Evolutionary conservation across 30 jellyfish, hydroid and myxozoan species (phyloP).

Genomic region (Hydra vulgaris): DNA sequence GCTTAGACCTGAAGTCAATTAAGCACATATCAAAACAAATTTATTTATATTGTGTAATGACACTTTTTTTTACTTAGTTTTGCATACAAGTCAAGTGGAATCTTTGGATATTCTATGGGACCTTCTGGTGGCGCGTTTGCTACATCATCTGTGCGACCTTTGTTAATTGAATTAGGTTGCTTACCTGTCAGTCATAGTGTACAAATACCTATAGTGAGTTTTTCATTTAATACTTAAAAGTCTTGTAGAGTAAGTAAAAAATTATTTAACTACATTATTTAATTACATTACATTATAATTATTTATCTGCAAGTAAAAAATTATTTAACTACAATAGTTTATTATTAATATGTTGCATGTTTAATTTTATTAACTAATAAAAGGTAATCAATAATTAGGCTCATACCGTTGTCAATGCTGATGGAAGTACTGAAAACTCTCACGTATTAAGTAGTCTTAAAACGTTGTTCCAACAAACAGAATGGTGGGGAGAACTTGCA

Average conservation of each 20-base stretch:
- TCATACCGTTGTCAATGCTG: conserved; percentile 34
- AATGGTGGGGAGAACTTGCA: conserved; percentile 37
- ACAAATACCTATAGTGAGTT: conserved; percentile 39
- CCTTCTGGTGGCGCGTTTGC: conserved; percentile 35
- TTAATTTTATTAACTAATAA: no score
- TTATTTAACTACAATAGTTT: background rate
- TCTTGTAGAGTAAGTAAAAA: background rate
- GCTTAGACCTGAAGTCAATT: no score
- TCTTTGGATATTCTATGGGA: conserved; percentile 55
- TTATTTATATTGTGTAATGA: no score
- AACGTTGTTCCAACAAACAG: conserved; percentile 25
- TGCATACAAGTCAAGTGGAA: conserved; percentile 56
- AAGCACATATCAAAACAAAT: no score
- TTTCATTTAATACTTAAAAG: background rate
- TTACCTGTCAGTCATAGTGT: conserved; percentile 54
- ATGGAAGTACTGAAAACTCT: conserved; percentile 45
- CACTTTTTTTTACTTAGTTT: conserved; percentile 32
- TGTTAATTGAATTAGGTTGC: conserved; percentile 62
- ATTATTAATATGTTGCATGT: background rate
- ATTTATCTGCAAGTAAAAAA: no score
- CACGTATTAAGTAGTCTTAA: conserved; percentile 31
- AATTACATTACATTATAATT: no score
- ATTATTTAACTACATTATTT: no score
- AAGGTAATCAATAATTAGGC: no score
- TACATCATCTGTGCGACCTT: conserved; percentile 36